These are phyloP conservation scores for Horisme vitalbata DNA, from an alignment of 2,888 invertebrate genomes.

Conservation along the genomic window DNA sequence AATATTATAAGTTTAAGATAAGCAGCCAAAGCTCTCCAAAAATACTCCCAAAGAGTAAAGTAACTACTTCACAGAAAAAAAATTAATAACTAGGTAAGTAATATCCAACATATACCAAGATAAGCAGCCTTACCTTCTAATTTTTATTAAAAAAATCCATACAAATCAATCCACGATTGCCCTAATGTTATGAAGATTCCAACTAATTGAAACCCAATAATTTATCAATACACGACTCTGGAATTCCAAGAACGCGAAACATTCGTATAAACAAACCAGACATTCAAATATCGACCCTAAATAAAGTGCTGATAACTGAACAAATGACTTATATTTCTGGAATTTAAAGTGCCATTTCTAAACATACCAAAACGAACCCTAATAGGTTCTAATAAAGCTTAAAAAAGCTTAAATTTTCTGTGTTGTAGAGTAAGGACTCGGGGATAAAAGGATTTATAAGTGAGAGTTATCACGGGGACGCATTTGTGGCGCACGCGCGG, in stretches of 20 bases:
- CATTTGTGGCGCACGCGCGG: slow-evolving; percentile 81
- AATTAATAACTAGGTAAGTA: too few species aligned
- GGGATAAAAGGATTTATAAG: slow-evolving; percentile 76
- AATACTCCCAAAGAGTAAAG: too few species aligned
- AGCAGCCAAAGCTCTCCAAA: too few species aligned
- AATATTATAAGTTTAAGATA: too few species aligned
- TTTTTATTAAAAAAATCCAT: too few species aligned
- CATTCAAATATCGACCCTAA: slow-evolving; percentile 72
- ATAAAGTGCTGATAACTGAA: slow-evolving; percentile 81
- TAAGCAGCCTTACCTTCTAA: too few species aligned
- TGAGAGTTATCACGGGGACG: slow-evolving; percentile 81
- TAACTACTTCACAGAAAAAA: too few species aligned
- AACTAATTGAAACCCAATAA: slow-evolving; percentile 43
- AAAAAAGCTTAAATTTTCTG: slow-evolving; percentile 33
- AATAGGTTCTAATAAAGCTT: slow-evolving; percentile 34
- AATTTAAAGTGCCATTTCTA: slow-evolving; percentile 60
- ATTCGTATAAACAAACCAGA: slow-evolving; percentile 61
- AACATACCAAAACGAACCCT: slow-evolving; percentile 35
- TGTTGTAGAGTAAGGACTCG: slow-evolving; percentile 57
- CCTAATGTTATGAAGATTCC: slow-evolving; percentile 16
- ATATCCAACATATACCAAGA: too few species aligned
- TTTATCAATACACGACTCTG: slow-evolving; percentile 44
- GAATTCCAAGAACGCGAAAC: slow-evolving; percentile 52
- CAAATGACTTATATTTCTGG: slow-evolving; percentile 80
- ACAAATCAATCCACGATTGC: neutral